Evolutionary conservation across 2,888 invertebrate species (phyloP).

Genomic region (Tanypteryx hageni): DNA sequence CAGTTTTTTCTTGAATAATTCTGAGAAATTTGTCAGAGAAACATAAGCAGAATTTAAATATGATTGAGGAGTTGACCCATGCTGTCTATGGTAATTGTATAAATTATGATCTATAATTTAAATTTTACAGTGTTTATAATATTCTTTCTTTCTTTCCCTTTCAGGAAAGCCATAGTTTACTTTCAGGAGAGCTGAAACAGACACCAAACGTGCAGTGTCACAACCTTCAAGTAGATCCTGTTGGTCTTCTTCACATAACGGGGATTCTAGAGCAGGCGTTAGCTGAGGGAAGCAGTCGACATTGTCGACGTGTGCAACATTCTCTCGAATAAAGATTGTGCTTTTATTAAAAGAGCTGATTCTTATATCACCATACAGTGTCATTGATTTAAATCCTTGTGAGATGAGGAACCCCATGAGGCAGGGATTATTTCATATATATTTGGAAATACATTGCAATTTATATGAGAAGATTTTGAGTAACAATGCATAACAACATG

Average conservation of each 20-base stretch:
- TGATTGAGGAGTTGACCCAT: too few species aligned
- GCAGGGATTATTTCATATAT: not conserved
- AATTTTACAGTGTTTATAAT: too few species aligned
- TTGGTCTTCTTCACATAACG: constrained; percentile 80
- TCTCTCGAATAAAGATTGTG: constrained; percentile 27
- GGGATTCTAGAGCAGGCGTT: constrained; percentile 81
- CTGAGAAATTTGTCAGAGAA: too few species aligned
- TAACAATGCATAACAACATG: too few species aligned
- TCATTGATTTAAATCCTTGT: not conserved
- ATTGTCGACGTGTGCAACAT: constrained; percentile 74
- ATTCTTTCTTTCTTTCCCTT: constrained; percentile 69
- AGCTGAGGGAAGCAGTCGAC: constrained; percentile 79
- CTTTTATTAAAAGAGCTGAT: not conserved
- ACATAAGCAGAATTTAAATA: too few species aligned
- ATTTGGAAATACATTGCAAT: not conserved
- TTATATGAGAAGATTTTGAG: not conserved
- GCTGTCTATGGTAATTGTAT: too few species aligned
- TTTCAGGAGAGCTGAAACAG: not conserved
- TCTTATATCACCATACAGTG: not conserved
- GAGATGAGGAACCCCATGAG: too few species aligned
- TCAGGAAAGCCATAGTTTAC: constrained; percentile 68
- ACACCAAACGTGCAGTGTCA: constrained; percentile 1
- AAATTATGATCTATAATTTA: too few species aligned
- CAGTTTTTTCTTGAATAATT: too few species aligned
- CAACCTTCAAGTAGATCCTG: constrained; percentile 78